Evolutionary conservation across 2,888 invertebrate genomes (phyloP).

Genomic region (Morpho deidamia): DNA sequence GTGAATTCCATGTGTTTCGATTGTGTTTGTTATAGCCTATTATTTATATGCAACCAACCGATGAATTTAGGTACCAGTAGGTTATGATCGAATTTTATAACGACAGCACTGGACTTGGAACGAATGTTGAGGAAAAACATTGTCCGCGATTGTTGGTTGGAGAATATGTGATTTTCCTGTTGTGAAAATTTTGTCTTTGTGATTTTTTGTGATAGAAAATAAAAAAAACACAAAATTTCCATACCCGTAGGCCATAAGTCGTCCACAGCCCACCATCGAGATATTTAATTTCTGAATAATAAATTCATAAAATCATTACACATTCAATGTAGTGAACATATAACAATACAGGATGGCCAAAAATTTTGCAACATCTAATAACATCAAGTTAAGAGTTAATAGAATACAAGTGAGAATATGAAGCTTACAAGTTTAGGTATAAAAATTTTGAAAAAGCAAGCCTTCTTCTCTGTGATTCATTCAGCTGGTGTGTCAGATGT

Average conservation of each 20-base stretch:
- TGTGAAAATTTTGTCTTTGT: slow-evolving; percentile 12
- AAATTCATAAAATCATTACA: slow-evolving; percentile 25
- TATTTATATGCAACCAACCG: slow-evolving; percentile 10
- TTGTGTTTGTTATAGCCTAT: slow-evolving; percentile 9
- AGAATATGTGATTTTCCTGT: slow-evolving; percentile 1
- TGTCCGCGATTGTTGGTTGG: slow-evolving; percentile 16
- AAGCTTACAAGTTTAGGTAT: too few species aligned
- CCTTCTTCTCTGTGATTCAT: too few species aligned
- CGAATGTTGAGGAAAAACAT: slow-evolving; percentile 16
- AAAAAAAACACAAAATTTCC: slow-evolving; percentile 28
- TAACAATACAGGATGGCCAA: slow-evolving; percentile 21
- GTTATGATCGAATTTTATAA: slow-evolving; percentile 10
- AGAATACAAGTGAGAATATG: too few species aligned
- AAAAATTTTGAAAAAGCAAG: too few species aligned
- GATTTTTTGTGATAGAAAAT: slow-evolving; percentile 22
- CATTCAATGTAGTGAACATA: slow-evolving; percentile 17
- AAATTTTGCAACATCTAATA: slow-evolving; percentile 10
- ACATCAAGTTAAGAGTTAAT: not conserved
- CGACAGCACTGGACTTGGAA: slow-evolving; percentile 1
- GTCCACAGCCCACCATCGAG: slow-evolving; percentile 31
- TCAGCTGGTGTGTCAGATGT: too few species aligned
- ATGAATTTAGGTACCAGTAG: not conserved
- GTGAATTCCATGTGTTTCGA: slow-evolving; percentile 15
- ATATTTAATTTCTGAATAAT: slow-evolving; percentile 26
- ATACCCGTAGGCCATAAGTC: slow-evolving; percentile 30